Base-by-base conservation (phyloP, 1,140 invertebrate species). In the Drosophila parvula region DNA sequence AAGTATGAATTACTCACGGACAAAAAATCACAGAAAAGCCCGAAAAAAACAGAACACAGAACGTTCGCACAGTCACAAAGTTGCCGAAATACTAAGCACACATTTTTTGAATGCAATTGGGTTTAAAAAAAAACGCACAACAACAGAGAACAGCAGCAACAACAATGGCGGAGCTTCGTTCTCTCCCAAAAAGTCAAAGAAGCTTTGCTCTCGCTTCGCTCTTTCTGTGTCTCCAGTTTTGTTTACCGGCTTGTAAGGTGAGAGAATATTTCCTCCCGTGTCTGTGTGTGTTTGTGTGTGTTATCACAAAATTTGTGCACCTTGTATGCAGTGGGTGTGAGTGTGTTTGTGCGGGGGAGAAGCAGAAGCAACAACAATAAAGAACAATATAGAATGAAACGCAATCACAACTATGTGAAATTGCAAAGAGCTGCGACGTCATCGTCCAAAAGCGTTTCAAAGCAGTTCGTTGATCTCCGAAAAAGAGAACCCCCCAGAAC, bases 41-140 rank as follows among this genome's bases (percentile, higher is more conserved):
- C 57, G 61, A 58, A 60, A 58, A 60, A 79, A 71, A 67, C 82
- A 73, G 76, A 88, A 32, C 51, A 48, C 65, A 50, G 69, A 78
- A 73, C 75, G 83, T 89, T 88, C 81, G 84, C 80, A 61, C 84
- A 69, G 83, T 78, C 80, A 80, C 73, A 88, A 89, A 89, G 83
- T 88, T 84, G 71, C 84, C 83, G 84, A 88, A 88, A 88, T 88
- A 88, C 53, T 88, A 89, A 88, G 79, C 79, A 89, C 80, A 86
- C 61, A 78, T 83, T 88, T 78, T 77, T 88, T 78, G 75, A 77
- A 88, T 88, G 83, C 83, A 88, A 88, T 88, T 88, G 84, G 69
- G 68, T 69, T 79, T 44, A 58, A 71, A 81, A 71, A 81, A 22
- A 57, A 70, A 70, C 59, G 59, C 51, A 73, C 47, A 80, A 71